Evolutionary conservation across 2,113 vertebrate species (phyloP).

Genomic region (Pongo pygmaeus): DNA sequence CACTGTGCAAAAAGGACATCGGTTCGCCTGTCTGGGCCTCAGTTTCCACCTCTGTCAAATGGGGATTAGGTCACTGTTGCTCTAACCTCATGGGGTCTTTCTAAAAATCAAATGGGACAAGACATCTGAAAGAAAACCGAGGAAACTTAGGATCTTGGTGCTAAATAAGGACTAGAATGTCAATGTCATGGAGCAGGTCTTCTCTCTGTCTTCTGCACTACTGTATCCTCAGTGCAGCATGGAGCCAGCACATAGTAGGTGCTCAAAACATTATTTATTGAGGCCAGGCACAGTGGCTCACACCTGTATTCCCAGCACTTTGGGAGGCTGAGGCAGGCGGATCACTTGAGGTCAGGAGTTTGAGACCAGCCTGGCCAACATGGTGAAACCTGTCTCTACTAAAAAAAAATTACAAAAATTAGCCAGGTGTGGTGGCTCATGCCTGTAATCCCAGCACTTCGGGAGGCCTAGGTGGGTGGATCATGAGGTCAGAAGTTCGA

Average conservation of each 20-base stretch:
- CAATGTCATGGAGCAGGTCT: background rate
- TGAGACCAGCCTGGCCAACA: background rate
- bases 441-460: background rate
- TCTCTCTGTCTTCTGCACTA: background rate
- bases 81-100: background rate
- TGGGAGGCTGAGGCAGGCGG: background rate
- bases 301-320: background rate
- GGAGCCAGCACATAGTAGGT: background rate
- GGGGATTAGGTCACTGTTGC: background rate
- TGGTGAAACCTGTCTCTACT: background rate
- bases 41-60: background rate
- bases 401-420: background rate
- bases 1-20: background rate
- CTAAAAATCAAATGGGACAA: background rate
- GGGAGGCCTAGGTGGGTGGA: background rate
- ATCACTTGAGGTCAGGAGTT: background rate
- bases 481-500: background rate
- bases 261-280: background rate
- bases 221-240: background rate
- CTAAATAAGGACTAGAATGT: background rate
- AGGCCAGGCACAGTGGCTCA: background rate
- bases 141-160: background rate
- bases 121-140: background rate
- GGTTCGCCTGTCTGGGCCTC: background rate
- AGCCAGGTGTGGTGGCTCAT: background rate